A percentile compares a stretch with the other conserved stretches of the same genome.
Conservation (phyloP, 2,888 invertebrate species). For the Halictus ligatus region DNA sequence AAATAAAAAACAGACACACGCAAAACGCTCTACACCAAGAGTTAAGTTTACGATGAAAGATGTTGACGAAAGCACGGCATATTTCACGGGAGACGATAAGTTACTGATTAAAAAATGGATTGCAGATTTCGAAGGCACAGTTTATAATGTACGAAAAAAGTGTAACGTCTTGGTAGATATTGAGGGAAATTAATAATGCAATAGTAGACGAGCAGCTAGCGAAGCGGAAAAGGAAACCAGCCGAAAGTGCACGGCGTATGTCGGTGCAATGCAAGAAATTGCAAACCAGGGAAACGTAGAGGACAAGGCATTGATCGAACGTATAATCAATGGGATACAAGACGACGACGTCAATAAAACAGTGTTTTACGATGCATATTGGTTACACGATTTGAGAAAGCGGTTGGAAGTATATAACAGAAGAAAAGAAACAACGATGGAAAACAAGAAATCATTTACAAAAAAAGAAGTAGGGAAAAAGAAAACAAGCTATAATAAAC, state of each 20-base stretch:
- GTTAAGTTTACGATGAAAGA: too few relatives aligned
- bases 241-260: not conserved
- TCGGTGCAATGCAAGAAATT: conserved; percentile 8
- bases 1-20: too few relatives aligned
- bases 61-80: too few relatives aligned
- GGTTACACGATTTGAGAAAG: not conserved
- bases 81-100: too few relatives aligned
- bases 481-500: too few relatives aligned
- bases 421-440: not conserved
- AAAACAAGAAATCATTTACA: not conserved
- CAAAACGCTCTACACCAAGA: too few relatives aligned
- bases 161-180: not conserved
- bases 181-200: not conserved
- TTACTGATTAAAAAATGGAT: too few relatives aligned
- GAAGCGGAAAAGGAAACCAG: not conserved
- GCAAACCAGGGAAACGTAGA: not conserved
- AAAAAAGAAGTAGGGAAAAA: not conserved
- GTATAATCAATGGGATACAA: not conserved
- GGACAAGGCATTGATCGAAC: conserved; percentile 1
- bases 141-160: not conserved
- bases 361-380: not conserved
- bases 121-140: too few relatives aligned
- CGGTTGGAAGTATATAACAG: not conserved
- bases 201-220: not conserved
- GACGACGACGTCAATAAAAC: not conserved